Conservation (phyloP, 2,113 vertebrate species). For the Rhinoderma darwinii region DNA sequence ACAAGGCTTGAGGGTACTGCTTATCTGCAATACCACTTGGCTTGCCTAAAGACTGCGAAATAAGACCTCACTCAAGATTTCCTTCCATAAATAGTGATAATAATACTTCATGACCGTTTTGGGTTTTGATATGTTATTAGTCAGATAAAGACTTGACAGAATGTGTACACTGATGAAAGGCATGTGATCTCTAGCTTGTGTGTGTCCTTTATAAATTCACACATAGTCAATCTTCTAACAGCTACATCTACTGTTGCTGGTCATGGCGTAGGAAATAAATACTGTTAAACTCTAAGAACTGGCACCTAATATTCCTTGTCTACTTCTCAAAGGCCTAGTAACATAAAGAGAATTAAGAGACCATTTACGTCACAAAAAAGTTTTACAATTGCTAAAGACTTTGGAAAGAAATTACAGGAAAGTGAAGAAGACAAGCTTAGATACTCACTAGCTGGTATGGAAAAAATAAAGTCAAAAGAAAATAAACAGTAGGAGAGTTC, state of each 20-base stretch:
- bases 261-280: constrained; percentile 39
- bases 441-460: background rate
- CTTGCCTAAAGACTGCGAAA: background rate
- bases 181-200: constrained; percentile 31
- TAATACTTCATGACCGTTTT: constrained; percentile 27
- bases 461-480: background rate
- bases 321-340: constrained; percentile 1
- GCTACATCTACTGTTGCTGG: constrained; percentile 15
- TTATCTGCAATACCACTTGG: background rate
- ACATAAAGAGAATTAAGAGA: background rate
- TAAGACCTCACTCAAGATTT: background rate
- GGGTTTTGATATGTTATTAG: constrained; percentile 27
- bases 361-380: background rate
- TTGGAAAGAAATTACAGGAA: background rate
- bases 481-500: background rate
- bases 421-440: background rate
- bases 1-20: background rate
- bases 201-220: constrained; percentile 34
- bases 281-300: constrained; percentile 36
- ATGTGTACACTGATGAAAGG: constrained; percentile 49
- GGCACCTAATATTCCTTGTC: constrained; percentile 48
- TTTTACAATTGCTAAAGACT: background rate
- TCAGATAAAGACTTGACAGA: constrained; percentile 37
- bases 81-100: background rate
- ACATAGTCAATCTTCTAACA: constrained; percentile 56